Base-by-base conservation (phyloP, 2,888 invertebrate species). In the Suillia variegata region DNA sequence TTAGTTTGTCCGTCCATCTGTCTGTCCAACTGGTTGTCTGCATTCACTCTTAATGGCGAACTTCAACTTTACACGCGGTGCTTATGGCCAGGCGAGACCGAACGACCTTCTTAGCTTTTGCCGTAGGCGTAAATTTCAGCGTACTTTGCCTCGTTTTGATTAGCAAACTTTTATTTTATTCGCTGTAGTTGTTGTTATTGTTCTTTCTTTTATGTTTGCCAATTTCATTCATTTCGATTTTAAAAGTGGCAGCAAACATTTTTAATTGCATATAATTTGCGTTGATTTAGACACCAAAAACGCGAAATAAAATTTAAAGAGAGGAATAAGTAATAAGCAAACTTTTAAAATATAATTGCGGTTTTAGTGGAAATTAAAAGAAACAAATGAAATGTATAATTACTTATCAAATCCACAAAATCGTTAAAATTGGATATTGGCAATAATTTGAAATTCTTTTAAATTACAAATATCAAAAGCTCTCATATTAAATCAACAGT, bases 161-260 rank as follows among this genome's bases (percentile, higher is more conserved):
- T 38, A 38, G 38, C 15, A 38, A 38, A 38, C 20, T 21, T 18
- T 34, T 50, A 22, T 50, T 12, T 52, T 31, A 33, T 34, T 12
- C 33, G 24, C n/a, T 20, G 34, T 21, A 34, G 38, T 22, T 47
- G 47, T 48, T 55, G 55, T 48, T 47, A n/a, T n/a, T 13, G 38
- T 38, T 38, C 12, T 38, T 38, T 8, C 10, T 38, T 8, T 38
- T 38, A 54, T 50, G 50, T 12, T 50, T 15, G 15, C 24, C n/a
- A 22, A 50, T 50, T 38, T n/a, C 38, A 38, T 38, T 38, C 38
- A 38, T 38, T 38, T 38, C 38, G 38, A 38, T 38, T 38, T 38
- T 38, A 38, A n/a, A 38, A 38, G 38, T 38, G 15, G 38, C 38
- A 38, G 38, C 38, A n/a, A 38, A 38, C 38, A 38, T 38, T 38